phyloP scores from a whole-genome alignment of 1,140 invertebrate species.

The Leptinotarsa undecemlineata region DNA sequence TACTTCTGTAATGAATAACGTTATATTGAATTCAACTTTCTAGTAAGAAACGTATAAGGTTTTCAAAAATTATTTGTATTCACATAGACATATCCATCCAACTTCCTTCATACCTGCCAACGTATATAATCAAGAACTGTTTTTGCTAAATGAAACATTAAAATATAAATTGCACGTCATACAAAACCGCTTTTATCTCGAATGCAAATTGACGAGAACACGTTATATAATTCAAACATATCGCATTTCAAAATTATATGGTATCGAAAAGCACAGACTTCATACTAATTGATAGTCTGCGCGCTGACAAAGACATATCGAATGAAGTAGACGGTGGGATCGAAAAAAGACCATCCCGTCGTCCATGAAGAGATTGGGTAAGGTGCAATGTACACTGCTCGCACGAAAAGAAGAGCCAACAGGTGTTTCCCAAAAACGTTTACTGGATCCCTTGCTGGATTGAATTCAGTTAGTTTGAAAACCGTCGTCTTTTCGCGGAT shows the following conservation, averaged over 20 bases:
- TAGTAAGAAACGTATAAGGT: not conserved
- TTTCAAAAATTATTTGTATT: not conserved
- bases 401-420: not conserved
- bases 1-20: too few relatives aligned
- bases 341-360: constrained; percentile 12
- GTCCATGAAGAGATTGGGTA: constrained; percentile 13
- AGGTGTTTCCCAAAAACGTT: not conserved
- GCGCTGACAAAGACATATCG: not conserved
- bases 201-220: constrained; percentile 21
- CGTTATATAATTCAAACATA: constrained; percentile 26
- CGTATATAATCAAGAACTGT: constrained; percentile 12
- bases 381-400: constrained; percentile 6
- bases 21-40: not conserved
- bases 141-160: constrained; percentile 16
- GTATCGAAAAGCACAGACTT: constrained; percentile 21
- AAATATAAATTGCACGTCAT: constrained; percentile 26
- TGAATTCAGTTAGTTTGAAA: not conserved
- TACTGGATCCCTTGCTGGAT: not conserved
- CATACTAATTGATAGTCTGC: constrained; percentile 20
- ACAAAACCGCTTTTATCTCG: constrained; percentile 18
- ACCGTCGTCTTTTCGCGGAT: too few relatives aligned
- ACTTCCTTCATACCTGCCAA: constrained; percentile 2
- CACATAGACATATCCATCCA: not conserved
- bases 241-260: constrained; percentile 26
- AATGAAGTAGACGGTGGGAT: constrained; percentile 7